These are phyloP conservation scores for Platycnemis pennipes DNA, from an alignment of 2,888 invertebrate genomes.

Conservation along the genomic window DNA sequence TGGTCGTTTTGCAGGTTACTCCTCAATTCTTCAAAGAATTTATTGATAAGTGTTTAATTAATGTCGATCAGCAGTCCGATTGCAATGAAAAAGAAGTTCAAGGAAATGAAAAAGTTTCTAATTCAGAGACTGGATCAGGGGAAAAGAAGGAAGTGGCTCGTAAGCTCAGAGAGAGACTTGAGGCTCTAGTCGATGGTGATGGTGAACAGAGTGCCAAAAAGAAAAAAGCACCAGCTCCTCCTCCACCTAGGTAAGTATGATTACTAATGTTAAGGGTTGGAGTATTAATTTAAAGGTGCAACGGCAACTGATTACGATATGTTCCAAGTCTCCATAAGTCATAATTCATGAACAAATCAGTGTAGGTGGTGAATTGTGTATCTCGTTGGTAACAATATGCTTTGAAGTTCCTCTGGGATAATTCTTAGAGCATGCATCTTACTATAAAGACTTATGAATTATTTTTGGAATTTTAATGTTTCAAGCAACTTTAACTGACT, in stretches of 20 bases:
- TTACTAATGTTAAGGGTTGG: not conserved
- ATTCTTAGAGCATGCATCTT: too few species aligned
- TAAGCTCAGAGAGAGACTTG: conserved; percentile 34
- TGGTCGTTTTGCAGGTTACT: conserved; percentile 81
- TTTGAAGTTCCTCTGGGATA: too few species aligned
- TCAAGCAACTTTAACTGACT: too few species aligned
- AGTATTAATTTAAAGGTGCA: not conserved
- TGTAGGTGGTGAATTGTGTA: too few species aligned
- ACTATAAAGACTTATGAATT: too few species aligned
- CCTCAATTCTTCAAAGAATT: conserved; percentile 87
- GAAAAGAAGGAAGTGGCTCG: conserved; percentile 69
- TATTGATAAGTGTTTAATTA: conserved; percentile 86
- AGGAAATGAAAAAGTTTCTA: conserved; percentile 81
- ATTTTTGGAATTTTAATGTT: too few species aligned
- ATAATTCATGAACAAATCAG: too few species aligned
- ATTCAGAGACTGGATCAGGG: conserved; percentile 82
- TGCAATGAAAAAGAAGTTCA: conserved; percentile 79
- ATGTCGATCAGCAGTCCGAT: conserved; percentile 77
- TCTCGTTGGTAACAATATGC: not conserved
- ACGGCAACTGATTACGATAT: not conserved
- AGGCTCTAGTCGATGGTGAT: conserved; percentile 33
- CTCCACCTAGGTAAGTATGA: conserved; percentile 44
- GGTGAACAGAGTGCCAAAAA: conserved; percentile 8
- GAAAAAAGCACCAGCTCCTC: conserved; percentile 60
- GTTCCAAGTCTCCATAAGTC: too few species aligned